Percentiles rank a stretch among this genome's conserved stretches.
phyloP scores from a whole-genome alignment of 2,888 invertebrate genomes.

The Tiliacea citrago region DNA sequence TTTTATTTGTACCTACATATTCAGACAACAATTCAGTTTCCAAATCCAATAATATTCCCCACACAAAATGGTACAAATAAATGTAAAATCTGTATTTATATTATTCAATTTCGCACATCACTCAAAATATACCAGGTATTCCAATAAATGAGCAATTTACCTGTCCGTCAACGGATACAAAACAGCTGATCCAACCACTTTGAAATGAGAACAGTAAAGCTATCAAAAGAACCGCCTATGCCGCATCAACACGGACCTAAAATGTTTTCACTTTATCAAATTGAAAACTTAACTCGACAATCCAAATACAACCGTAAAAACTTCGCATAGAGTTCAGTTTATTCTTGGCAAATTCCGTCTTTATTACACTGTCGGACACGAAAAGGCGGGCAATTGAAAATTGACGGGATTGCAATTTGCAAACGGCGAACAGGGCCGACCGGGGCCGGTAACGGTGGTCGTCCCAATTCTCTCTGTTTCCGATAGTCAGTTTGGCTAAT shows the following conservation, averaged over 20 bases:
- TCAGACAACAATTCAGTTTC: neutral
- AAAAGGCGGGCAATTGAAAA: slow-evolving; percentile 58
- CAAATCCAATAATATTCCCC: neutral
- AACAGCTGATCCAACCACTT: slow-evolving; percentile 42
- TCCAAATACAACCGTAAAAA: neutral
- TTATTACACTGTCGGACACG: slow-evolving; percentile 39
- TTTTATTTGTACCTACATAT: neutral
- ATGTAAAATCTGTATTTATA: neutral
- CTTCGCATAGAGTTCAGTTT: rapidly evolving
- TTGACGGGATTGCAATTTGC: slow-evolving; percentile 59
- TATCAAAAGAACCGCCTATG: slow-evolving; percentile 50
- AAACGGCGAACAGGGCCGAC: slow-evolving; percentile 30
- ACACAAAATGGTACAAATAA: neutral
- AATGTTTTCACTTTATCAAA: slow-evolving; percentile 62
- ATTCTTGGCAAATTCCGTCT: neutral
- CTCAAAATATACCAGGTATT: neutral
- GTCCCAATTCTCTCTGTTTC: slow-evolving; percentile 39
- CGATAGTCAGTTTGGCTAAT: slow-evolving; percentile 52
- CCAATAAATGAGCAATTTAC: slow-evolving; percentile 18
- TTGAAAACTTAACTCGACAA: slow-evolving; percentile 28
- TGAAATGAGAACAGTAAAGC: slow-evolving; percentile 46
- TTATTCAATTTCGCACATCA: neutral
- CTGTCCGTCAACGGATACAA: slow-evolving; percentile 28
- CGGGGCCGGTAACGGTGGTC: slow-evolving; percentile 34
- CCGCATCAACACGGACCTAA: slow-evolving; percentile 46